Percentiles rank a stretch among this genome's conserved stretches.
Evolutionary conservation across 2,888 invertebrate genomes (phyloP).

Genomic region (Andrena marginata): DNA sequence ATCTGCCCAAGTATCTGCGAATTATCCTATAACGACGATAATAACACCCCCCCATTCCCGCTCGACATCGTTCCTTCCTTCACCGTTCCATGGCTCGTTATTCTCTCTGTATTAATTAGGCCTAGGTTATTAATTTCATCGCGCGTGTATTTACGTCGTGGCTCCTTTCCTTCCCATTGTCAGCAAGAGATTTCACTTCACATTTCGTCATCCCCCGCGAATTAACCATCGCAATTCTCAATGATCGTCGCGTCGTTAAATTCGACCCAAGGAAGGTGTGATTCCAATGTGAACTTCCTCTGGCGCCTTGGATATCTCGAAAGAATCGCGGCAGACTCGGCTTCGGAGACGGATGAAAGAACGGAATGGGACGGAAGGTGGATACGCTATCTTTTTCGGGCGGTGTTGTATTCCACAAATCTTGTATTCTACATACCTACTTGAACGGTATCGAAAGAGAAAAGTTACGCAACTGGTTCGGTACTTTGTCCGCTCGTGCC

Average conservation of each 20-base stretch:
- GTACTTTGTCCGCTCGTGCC: neutral
- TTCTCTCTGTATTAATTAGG: conserved; percentile 42
- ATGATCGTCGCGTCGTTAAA: neutral
- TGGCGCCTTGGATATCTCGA: too few relatives aligned
- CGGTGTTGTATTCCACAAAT: neutral
- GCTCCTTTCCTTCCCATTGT: conserved; percentile 3
- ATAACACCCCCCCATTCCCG: neutral
- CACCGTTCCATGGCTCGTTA: conserved; percentile 16
- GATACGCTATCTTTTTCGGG: too few relatives aligned
- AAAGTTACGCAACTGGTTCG: conserved; percentile 15
- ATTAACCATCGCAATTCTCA: neutral
- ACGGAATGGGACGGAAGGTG: too few relatives aligned
- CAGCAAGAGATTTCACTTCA: too few relatives aligned
- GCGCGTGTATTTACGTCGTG: neutral
- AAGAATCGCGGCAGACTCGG: too few relatives aligned
- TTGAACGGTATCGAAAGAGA: neutral
- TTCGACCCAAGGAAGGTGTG: too few relatives aligned
- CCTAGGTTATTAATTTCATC: conserved; percentile 28
- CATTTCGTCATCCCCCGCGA: too few relatives aligned
- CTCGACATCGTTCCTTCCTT: neutral
- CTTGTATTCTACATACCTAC: neutral
- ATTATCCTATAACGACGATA: conserved; percentile 40
- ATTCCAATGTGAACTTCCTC: too few relatives aligned
- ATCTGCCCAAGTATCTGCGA: conserved; percentile 56
- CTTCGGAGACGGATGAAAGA: too few relatives aligned